phyloP scores from a whole-genome alignment of 2,113 vertebrate genomes.

The Anser cygnoides region DNA sequence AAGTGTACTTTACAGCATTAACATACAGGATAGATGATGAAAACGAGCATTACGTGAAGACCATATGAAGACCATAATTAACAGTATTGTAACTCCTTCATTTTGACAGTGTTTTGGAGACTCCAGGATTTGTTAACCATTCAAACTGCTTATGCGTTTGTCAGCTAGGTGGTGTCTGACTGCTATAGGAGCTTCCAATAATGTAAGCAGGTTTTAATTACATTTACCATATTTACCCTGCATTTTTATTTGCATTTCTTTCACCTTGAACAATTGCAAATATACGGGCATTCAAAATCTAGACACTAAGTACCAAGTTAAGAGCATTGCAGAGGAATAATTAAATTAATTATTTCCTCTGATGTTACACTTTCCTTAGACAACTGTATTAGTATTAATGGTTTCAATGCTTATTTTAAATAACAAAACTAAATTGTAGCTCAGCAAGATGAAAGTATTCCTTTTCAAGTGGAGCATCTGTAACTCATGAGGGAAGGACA shows the following conservation, averaged over 20 bases:
- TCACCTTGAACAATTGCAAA: background rate
- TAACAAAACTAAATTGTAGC: background rate
- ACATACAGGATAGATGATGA: background rate
- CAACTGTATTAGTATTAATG: background rate
- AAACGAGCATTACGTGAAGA: background rate
- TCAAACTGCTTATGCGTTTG: background rate
- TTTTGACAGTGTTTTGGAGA: background rate
- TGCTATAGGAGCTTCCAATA: background rate
- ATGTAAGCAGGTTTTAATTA: background rate
- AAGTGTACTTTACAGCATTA: background rate
- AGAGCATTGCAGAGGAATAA: background rate
- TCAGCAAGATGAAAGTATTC: background rate
- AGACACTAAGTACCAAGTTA: background rate
- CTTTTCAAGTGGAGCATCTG: background rate
- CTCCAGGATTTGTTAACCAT: background rate
- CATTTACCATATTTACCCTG: background rate
- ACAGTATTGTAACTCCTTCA: background rate
- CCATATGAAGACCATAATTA: background rate
- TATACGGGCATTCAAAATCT: background rate
- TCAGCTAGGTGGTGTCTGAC: background rate
- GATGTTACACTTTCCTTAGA: background rate
- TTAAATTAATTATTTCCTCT: background rate
- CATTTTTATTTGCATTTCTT: background rate
- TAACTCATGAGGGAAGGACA: background rate
- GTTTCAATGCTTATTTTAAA: background rate